Evolutionary conservation across 30 jellyfish, hydroid and myxozoan genomes (phyloP).

Genomic region (Aurelia sp.): DNA sequence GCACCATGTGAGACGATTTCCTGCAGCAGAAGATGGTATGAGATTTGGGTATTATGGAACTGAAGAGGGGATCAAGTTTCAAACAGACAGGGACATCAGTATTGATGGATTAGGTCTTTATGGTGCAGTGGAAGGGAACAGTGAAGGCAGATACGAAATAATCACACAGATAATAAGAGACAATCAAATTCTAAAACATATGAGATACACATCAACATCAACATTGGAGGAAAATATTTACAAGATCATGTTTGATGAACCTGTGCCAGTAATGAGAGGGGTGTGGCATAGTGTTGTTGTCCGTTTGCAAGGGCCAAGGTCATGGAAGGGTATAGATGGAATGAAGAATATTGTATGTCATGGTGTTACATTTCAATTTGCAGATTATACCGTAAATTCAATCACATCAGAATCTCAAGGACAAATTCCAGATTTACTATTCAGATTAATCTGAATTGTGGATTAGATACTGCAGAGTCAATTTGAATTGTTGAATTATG

Average conservation of each 20-base stretch:
- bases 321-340: constrained; percentile 86
- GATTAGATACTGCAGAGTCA: background rate
- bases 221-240: constrained; percentile 60
- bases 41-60: constrained; percentile 82
- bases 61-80: constrained; percentile 76
- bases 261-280: constrained; percentile 78
- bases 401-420: constrained; percentile 77
- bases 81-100: constrained; percentile 72
- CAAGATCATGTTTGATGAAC: constrained; percentile 79
- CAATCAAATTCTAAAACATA: constrained; percentile 72
- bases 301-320: constrained; percentile 78
- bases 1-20: constrained; percentile 80
- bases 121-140: constrained; percentile 83
- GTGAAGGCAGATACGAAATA: constrained; percentile 76
- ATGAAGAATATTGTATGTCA: constrained; percentile 53
- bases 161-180: constrained; percentile 70
- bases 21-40: constrained; percentile 89
- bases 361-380: constrained; percentile 77
- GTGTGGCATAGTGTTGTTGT: constrained; percentile 83
- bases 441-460: constrained; percentile 22
- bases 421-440: constrained; percentile 70
- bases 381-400: constrained; percentile 75
- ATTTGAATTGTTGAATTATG: too few species aligned
- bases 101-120: constrained; percentile 76
- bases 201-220: constrained; percentile 77